Evolutionary conservation across 2,888 invertebrate genomes (phyloP).

Genomic region (Acronicta alni): DNA sequence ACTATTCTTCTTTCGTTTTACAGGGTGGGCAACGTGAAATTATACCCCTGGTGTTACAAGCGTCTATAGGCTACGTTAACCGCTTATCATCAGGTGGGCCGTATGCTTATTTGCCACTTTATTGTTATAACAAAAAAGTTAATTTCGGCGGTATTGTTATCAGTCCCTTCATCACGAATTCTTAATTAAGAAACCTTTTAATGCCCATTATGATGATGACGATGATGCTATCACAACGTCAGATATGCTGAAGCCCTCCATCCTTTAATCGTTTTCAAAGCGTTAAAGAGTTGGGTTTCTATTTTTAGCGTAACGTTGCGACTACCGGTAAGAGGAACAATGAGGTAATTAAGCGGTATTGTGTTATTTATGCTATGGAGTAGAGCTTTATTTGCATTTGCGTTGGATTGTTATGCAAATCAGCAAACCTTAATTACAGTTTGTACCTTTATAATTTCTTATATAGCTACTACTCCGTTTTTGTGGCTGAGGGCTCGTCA

Average conservation of each 20-base stretch:
- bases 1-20: no score
- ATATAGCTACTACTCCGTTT: not conserved
- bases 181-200: slow-evolving; percentile 14
- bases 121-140: no score
- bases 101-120: no score
- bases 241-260: not conserved
- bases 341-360: slow-evolving; percentile 6
- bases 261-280: not conserved
- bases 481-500: no score
- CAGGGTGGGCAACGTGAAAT: no score
- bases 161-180: slow-evolving; percentile 3
- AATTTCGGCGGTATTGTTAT: not conserved
- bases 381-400: slow-evolving; percentile 14
- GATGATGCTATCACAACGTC: slow-evolving; percentile 1
- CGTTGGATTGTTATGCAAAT: slow-evolving; percentile 12
- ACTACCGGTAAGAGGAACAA: not conserved
- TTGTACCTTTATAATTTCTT: not conserved
- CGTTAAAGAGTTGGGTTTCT: not conserved
- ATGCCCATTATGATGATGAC: not conserved
- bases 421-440: not conserved
- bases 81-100: no score
- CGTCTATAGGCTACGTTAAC: no score
- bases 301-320: not conserved
- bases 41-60: no score
- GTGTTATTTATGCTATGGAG: slow-evolving; percentile 15